Evolutionary conservation across 2,888 invertebrate genomes (phyloP), one percentile per base, ranked within the genome.

Genomic region (Salpingus planirostris): DNA sequence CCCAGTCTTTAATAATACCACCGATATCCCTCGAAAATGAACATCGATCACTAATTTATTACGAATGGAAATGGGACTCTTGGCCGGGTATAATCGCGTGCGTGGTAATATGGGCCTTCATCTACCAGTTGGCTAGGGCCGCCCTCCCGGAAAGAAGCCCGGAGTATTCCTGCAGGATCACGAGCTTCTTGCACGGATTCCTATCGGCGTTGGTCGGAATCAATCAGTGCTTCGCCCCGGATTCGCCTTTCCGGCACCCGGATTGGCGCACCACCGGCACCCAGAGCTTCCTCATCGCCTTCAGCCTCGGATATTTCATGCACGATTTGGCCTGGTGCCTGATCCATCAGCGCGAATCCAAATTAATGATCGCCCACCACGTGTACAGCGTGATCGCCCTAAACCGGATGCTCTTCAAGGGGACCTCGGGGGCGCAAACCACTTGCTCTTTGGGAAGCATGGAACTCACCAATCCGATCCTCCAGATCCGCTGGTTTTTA

Each of bases 401-500:
- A 36, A 60, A 62, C 4, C 49, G 69, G 10, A 70, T 74, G 47
- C 62, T 75, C 50, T 54, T 59, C 27, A 74, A 69, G 38, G 62
- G 65, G 3, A 35, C 42, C 22, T 48, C 69, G 0, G 76, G 74
- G 3, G 71, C 69, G 44, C 68, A 69, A 18, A 69, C 70, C 23
- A 60, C 69, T 2, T 75, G 75, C 42, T 68, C 69, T 2, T 50
- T 77, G 11, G 71, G 73, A 1, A 57, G 70, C 27, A 57, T 77
- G 64, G 78, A 78, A 59, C 43, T 74, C 15, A 75, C 77, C 1
- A 78, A 78, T 55, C 78, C 78, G 6, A 56, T 74, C 24, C 62
- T 78, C 13, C 78, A 78, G 62, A 54, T 62, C 13, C 62, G 78
- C 56, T 78, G 78, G 78, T 76, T 76, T 50, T 59, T 77, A 25